These are phyloP conservation scores for Salticus scenicus DNA, from an alignment of 2,888 invertebrate species.

Conservation along the genomic window DNA sequence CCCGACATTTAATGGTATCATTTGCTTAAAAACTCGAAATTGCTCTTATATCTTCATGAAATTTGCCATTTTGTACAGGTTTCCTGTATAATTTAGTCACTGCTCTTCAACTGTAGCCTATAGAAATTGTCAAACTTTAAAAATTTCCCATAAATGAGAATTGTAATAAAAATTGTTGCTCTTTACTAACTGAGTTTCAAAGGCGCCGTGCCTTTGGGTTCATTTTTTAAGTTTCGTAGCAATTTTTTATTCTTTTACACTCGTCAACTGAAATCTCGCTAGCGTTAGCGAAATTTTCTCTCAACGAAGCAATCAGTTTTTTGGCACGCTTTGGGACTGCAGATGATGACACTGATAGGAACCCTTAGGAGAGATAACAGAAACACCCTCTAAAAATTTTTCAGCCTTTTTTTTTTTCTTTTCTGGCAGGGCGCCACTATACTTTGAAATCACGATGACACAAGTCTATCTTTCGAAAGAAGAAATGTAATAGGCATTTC, in stretches of 20 bases:
- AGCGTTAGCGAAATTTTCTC: slow-evolving; percentile 56
- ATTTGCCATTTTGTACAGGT: no score
- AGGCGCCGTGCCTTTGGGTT: slow-evolving; percentile 40
- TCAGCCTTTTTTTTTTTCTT: background rate
- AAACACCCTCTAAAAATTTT: slow-evolving; percentile 30
- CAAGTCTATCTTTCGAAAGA: slow-evolving; percentile 50
- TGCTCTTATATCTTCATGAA: no score
- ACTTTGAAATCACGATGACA: slow-evolving; percentile 30
- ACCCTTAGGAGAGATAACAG: slow-evolving; percentile 51
- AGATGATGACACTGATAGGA: slow-evolving; percentile 65
- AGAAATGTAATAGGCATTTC: slow-evolving; percentile 49
- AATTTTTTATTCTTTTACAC: slow-evolving; percentile 30
- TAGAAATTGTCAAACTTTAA: slow-evolving; percentile 3
- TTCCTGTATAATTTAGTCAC: no score
- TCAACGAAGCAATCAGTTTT: slow-evolving; percentile 57
- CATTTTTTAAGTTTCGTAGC: slow-evolving; percentile 31
- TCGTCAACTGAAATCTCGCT: slow-evolving; percentile 54
- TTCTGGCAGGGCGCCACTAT: slow-evolving; percentile 51
- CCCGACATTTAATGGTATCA: no score
- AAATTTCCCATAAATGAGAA: slow-evolving; percentile 17
- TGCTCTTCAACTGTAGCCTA: no score
- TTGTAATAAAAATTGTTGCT: slow-evolving; percentile 3
- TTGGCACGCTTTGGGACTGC: slow-evolving; percentile 51
- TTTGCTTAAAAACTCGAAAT: no score
- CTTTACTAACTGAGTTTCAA: slow-evolving; percentile 23